Conservation (phyloP, 2,888 invertebrate genomes). For the Megastigmus dorsalis region DNA sequence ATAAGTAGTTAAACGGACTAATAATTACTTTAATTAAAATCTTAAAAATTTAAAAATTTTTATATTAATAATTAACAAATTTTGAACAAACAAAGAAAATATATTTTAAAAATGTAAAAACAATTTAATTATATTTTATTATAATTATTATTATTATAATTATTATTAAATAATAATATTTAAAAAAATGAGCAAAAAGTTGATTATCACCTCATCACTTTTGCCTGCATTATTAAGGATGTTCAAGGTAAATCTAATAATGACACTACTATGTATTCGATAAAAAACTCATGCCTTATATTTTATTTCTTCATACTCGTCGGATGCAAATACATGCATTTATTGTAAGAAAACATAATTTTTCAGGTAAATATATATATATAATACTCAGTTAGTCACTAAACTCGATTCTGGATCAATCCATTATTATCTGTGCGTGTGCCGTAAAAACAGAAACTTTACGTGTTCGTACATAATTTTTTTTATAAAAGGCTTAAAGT, state of each 20-base stretch:
- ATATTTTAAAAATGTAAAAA: no score
- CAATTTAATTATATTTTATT: not conserved
- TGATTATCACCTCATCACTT: no score
- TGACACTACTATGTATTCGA: constrained; percentile 2
- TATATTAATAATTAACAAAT: not conserved
- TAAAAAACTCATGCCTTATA: constrained; percentile 45
- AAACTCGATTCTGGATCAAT: constrained; percentile 15
- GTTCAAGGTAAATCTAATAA: constrained; percentile 15
- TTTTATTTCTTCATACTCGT: constrained; percentile 41
- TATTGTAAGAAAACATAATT: constrained; percentile 42
- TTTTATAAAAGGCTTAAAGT: not conserved
- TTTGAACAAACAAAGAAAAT: no score
- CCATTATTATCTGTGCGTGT: constrained; percentile 23
- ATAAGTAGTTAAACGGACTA: no score
- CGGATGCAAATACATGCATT: constrained; percentile 40
- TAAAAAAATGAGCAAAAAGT: no score
- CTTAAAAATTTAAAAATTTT: not conserved
- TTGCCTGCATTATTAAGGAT: not conserved
- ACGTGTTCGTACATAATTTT: not conserved
- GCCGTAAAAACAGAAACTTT: constrained; percentile 19
- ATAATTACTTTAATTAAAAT: no score
- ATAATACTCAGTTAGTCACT: constrained; percentile 28
- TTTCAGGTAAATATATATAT: constrained; percentile 37
- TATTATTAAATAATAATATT: no score
- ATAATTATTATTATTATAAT: no score